Base-by-base conservation (phyloP, 1,140 invertebrate species). In the Atta colombica region DNA sequence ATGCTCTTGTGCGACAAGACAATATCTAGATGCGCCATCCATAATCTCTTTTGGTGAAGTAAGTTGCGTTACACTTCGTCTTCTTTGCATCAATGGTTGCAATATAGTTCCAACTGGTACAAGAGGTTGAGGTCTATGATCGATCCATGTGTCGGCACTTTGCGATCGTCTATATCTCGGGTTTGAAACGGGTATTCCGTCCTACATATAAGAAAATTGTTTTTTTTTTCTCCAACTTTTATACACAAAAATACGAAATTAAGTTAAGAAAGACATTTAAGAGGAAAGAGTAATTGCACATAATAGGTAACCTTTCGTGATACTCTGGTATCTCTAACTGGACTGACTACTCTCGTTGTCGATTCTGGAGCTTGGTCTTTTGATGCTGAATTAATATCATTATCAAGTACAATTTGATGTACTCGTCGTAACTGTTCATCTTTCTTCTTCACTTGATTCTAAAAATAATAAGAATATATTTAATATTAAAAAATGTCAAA, bases 1-100 rank as follows among this genome's bases (percentile, higher is more conserved):
- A 60, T 98, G 97, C 89, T 98, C 97, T 95, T 99, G 99, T 0
- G 98, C 97, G 35, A 99, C 97, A 1, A 99, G 95, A 87, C 98
- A 98, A 94, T 99, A 99, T 94, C 99, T 99, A 0, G 97, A 97
- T 45, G 97, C 97, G 87, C 95, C 95, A 25, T 95, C 95, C 10
- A 92, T 95, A 7, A 95, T 95, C 71, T 95, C 94, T 81, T 96
- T 97, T 0, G 96, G 95, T 86, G 96, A 95, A 2, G 96, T 96
- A 3, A 99, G 94, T 92, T 98, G 98, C 0, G 97, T 97, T 0
- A 99, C 96, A 0, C 98, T 98, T 93, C 98, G 98, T 84, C 97
- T 97, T 92, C 98, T 97, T 53, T 97, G 97, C 92, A 99, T 97
- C 55, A 96, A 96, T 0, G 99, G 98, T 93, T 99, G 98, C 89